Base-by-base conservation (phyloP, 2,888 invertebrate species). In the Ferdinandea cuprea region DNA sequence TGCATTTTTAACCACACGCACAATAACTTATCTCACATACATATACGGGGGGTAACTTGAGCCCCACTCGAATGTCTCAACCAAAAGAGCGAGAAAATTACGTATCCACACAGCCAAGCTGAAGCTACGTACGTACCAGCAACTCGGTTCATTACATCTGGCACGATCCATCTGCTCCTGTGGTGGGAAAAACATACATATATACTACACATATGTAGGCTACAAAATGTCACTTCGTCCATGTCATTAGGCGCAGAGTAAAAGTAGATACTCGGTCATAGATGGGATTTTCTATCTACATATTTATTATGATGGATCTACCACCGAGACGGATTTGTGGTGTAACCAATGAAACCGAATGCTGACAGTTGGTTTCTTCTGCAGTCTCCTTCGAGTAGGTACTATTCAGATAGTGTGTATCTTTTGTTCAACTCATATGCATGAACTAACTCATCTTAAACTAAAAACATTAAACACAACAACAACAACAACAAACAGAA, bases 1-100 rank as follows among this genome's bases (percentile, higher is more conserved):
- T 76, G 73, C 81, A 85, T 85, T 84, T 44, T 72, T 87, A 89
- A 88, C 89, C 89, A 88, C 90, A 89, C 88, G 88, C 88, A 76
- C 77, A 73, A 59, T 54, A 69, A 66, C 59, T 50, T 73, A 54
- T 77, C 59, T 77, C 72, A 63, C 61, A 56, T 61, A 44, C 58
- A 30, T 48, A 21, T 13, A 21, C 28, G 54, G 73, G 73, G 84
- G 73, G 79, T 73, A 84, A 84, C 48, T 61, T 46, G 69, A 79
- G 68, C 66, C 83, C 72, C 65, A 83, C 72, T 84, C 65, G 52
- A 59, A 40, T 79, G 52, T 79, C 59, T 9, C 40, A 50, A 72
- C 32, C 13, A 40, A 42, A 19, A 8, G 4, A 50, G 8, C 28
- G 9, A 42, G 35, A 30, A 46, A 69, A 48, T n/a, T n/a, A n/a